Conservation (phyloP, 2,888 invertebrate species). For the Ecdyonurus torrentis region DNA sequence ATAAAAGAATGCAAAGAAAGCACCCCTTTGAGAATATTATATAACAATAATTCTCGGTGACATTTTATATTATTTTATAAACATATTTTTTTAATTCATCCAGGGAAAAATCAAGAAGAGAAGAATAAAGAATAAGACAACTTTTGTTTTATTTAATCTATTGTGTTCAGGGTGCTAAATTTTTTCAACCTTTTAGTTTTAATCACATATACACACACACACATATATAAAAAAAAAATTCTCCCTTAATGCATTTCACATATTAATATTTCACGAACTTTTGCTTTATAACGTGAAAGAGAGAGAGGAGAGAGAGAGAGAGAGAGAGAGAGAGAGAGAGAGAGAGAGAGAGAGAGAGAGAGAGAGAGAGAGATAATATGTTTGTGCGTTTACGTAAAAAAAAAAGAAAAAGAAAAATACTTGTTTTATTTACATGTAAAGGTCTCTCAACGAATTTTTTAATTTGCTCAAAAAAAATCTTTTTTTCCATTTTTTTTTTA, state of each 20-base stretch:
- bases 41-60: too few species aligned
- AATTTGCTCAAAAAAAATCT: background rate
- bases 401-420: background rate
- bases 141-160: background rate
- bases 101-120: too few species aligned
- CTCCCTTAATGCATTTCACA: background rate
- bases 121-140: too few species aligned
- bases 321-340: background rate
- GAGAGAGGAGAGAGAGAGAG: background rate
- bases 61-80: too few species aligned
- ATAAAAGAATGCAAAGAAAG: too few species aligned
- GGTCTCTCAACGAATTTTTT: background rate
- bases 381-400: background rate
- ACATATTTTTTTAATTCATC: too few species aligned
- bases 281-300: background rate
- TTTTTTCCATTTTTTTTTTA: too few species aligned
- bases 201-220: too few species aligned
- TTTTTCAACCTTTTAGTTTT: background rate
- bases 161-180: background rate
- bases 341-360: background rate
- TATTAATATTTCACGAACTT: too few species aligned
- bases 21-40: too few species aligned
- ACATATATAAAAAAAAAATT: background rate
- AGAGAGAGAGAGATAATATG: background rate
- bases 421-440: background rate